Evolutionary conservation across 1,140 invertebrate species (phyloP).

Genomic region (Plectrocnemia conspersa): DNA sequence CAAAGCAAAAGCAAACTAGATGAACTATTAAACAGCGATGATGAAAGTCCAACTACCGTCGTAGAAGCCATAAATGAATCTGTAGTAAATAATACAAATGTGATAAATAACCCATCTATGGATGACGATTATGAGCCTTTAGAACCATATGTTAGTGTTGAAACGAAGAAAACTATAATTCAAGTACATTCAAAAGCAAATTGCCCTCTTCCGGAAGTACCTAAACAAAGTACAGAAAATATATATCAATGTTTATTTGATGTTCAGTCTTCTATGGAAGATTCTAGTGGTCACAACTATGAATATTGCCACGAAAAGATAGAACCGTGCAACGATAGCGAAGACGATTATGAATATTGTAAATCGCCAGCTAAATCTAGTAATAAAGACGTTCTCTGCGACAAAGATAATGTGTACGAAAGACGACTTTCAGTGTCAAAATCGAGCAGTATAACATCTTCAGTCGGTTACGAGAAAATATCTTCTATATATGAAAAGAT

Average conservation of each 20-base stretch:
- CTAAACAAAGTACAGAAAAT: slow-evolving; percentile 40
- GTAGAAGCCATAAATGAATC: slow-evolving; percentile 49
- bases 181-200: slow-evolving; percentile 46
- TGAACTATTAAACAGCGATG: no score
- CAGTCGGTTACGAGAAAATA: slow-evolving; percentile 50
- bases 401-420: slow-evolving; percentile 12
- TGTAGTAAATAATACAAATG: slow-evolving; percentile 41
- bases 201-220: slow-evolving; percentile 50
- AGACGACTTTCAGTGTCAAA: slow-evolving; percentile 42
- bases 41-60: no score
- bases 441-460: slow-evolving; percentile 47
- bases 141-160: slow-evolving; percentile 38
- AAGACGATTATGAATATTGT: slow-evolving; percentile 50
- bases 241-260: slow-evolving; percentile 47
- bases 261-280: slow-evolving; percentile 45
- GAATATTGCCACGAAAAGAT: slow-evolving; percentile 45
- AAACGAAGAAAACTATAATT: slow-evolving; percentile 5
- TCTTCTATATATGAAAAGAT: slow-evolving; percentile 51
- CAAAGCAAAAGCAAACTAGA: no score
- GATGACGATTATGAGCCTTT: slow-evolving; percentile 50
- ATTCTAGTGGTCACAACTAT: slow-evolving; percentile 47
- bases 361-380: slow-evolving; percentile 39
- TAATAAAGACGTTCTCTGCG: neutral
- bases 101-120: slow-evolving; percentile 37
- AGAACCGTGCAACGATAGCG: slow-evolving; percentile 44